Base-by-base conservation (phyloP, 2,797 vertebrate species). In the Podarcis lilfordi region DNA sequence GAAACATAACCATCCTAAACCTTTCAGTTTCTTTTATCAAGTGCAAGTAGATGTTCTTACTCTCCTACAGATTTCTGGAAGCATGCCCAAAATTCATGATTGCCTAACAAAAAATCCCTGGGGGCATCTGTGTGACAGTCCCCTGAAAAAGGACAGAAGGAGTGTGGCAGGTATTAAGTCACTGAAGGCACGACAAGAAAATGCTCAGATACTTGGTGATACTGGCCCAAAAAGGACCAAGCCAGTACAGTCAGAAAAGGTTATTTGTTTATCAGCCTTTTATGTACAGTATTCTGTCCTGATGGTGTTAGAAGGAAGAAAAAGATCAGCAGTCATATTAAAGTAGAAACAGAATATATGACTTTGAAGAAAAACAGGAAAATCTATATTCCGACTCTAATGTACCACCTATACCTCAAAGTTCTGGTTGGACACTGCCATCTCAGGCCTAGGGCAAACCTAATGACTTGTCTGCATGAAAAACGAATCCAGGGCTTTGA, bases 21-120 rank as follows among this genome's bases (percentile, higher is more conserved):
- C 6, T 40, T 88, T 77, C 74, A 10, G 61, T 84, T 74, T 84
- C 43, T 78, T n/a, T 32, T 59, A 32, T 77, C 69, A 87, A 82
- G 59, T 75, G 23, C 17, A 87, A 50, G 61, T 75, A 50, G 32
- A 77, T 50, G 29, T 68, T 82, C 61, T 76, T 76, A 25, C 43
- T 86, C 45, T 29, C 77, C 59, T 77, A 45, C 64, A 88, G 61
- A 71, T 21, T 72, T 40, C 43, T 59, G 79, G 69, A 25, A 74
- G 79, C 50, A 25, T 64, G 50, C 69, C 35, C 78, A 74, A 40
- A 50, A 80, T 74, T 43, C 29, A 83, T 50, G 74, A 13, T 43
- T 37, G 72, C 17, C 61, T 40, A 68, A 83, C 6, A 71, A 25
- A 25, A 61, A 84, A 59, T 13, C 64, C 64, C 64, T 23, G 13